phyloP scores from a whole-genome alignment of 2,113 vertebrate species.

The Nannobrachium achirus region DNA sequence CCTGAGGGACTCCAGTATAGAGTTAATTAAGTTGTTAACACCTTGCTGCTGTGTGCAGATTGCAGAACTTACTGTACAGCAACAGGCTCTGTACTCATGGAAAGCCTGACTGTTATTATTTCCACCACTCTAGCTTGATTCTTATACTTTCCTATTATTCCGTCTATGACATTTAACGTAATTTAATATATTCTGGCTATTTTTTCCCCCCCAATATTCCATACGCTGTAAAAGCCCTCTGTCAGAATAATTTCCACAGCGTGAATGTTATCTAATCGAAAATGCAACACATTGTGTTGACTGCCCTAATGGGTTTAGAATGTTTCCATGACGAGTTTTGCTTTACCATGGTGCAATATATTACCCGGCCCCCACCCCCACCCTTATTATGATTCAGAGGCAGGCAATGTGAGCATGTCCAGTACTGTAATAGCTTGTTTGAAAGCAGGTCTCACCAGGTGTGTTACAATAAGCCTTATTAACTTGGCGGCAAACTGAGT shows the following conservation, averaged over 20 bases:
- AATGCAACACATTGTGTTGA: slow-evolving; percentile 20
- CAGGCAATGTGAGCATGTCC: slow-evolving; percentile 26
- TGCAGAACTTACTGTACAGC: no score
- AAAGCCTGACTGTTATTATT: no score
- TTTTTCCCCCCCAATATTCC: no score
- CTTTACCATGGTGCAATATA: slow-evolving; percentile 24
- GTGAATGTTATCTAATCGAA: slow-evolving; percentile 15
- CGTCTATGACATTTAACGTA: no score
- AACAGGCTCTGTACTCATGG: no score
- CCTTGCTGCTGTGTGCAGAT: no score
- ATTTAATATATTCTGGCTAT: no score
- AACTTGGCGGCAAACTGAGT: slow-evolving; percentile 28
- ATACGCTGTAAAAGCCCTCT: no score
- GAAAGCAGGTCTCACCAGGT: slow-evolving; percentile 47
- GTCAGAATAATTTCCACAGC: background rate
- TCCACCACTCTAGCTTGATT: no score
- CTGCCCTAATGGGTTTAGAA: background rate
- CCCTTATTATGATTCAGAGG: slow-evolving; percentile 38
- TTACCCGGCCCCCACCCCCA: slow-evolving; percentile 33
- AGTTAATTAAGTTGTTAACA: no score
- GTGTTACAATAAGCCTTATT: slow-evolving; percentile 39
- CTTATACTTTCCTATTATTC: no score
- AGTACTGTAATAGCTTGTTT: slow-evolving; percentile 39
- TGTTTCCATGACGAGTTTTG: background rate
- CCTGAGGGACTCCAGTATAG: no score